Percentiles rank a stretch among this genome's conserved stretches.
phyloP scores from a whole-genome alignment of 2,797 vertebrate species.

The Acanthis flammea region DNA sequence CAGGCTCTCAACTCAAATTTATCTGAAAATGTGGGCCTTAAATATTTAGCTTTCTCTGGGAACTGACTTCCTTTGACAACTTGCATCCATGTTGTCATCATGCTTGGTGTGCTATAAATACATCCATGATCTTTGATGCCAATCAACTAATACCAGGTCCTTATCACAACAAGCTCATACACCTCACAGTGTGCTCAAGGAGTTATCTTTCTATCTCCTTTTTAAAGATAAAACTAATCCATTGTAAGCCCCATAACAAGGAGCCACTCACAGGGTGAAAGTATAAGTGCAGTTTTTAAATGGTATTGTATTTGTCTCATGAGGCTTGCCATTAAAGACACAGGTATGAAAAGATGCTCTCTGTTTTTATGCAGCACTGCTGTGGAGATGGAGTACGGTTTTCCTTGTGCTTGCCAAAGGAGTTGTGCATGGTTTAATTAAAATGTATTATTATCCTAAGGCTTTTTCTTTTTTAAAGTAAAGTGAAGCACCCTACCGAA shows the following conservation, averaged over 20 bases:
- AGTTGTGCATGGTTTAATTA: not conserved
- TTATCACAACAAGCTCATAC: constrained; percentile 12
- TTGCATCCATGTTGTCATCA: not conserved
- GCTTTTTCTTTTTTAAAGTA: not conserved
- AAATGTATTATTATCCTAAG: not conserved
- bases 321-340: not conserved
- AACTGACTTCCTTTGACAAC: not conserved
- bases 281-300: constrained; percentile 6
- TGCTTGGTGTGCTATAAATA: not conserved
- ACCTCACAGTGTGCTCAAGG: not conserved
- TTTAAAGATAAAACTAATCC: constrained; percentile 4
- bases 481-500: constrained; percentile 8
- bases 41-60: not conserved
- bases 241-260: constrained; percentile 24
- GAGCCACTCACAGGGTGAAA: not conserved
- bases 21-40: not conserved
- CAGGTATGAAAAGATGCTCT: not conserved
- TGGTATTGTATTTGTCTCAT: not conserved
- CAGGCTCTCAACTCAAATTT: not conserved
- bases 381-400: not conserved
- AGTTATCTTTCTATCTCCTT: constrained; percentile 4
- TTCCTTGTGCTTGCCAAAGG: not conserved
- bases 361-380: not conserved
- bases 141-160: not conserved
- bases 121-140: not conserved